Base-by-base conservation (phyloP, 2,888 invertebrate genomes). In the Acanthopleura granulata region DNA sequence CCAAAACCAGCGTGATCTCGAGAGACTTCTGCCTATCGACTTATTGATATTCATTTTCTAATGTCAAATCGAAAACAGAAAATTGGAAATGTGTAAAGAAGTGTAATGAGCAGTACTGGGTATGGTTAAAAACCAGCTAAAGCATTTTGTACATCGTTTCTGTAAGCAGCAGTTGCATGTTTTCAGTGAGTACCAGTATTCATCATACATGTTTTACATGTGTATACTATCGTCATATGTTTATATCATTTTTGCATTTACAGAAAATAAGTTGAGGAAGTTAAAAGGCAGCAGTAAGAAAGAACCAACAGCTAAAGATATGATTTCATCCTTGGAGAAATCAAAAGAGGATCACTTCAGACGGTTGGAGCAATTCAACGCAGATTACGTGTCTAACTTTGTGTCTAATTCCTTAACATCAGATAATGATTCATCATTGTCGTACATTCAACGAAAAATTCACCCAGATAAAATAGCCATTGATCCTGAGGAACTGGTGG, bases 311-410 rank as follows among this genome's bases (percentile, higher is more conserved):
- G 66, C 27, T 22, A 66, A 66, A 27, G 66, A 66, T 22, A 66
- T 66, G 29, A 66, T 66, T 22, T 16, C 18, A 27, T 66, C 66
- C 22, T 27, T 66, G 22, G 66, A 66, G 25, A 22, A 27, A 66
- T 27, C 66, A 66, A 66, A 66, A 27, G 66, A 66, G 29, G 66
- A 66, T 25, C 22, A 27, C 29, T 66, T 27, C 29, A 22, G 66
- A 27, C 22, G 29, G 25, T 16, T 66, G 6, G 66, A 66, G 16
- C 25, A 66, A 15, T 22, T 16, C 16, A 22, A 25, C 4, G 22
- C 1, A 27, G 66, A 66, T 27, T 66, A 66, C 25, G 66, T 66
- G 66, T 66, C 66, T 22, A 66, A 66, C 66, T 66, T 66, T 66
- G 29, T 27, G 16, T 25, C 66, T 1, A 14, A 66, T 66, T 27